Conservation (phyloP, 2,888 invertebrate species). For the Acleris holmiana region DNA sequence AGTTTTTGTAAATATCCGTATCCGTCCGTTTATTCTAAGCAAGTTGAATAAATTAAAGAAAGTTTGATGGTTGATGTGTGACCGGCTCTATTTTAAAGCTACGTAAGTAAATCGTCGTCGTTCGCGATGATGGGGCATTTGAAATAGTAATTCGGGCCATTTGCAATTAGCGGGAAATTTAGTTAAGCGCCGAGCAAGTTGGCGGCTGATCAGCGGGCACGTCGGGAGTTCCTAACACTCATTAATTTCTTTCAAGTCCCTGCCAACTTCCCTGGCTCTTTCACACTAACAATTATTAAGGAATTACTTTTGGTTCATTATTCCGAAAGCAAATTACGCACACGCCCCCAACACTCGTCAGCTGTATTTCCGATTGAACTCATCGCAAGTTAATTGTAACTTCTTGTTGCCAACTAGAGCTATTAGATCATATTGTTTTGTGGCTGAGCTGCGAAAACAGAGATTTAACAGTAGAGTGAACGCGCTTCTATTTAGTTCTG, state of each 20-base stretch:
- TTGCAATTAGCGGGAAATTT: conserved; percentile 75
- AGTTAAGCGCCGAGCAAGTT: conserved; percentile 72
- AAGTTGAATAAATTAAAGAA: background rate
- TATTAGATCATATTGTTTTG: conserved; percentile 30
- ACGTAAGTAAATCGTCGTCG: conserved; percentile 19
- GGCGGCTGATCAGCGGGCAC: conserved; percentile 81
- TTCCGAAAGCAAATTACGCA: conserved; percentile 55
- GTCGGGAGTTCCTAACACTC: conserved; percentile 81
- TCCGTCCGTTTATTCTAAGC: too few relatives aligned
- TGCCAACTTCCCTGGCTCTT: conserved; percentile 70
- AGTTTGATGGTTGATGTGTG: background rate
- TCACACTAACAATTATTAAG: conserved; percentile 76
- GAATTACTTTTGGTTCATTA: conserved; percentile 75
- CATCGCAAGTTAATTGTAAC: conserved; percentile 58
- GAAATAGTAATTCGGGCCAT: conserved; percentile 56
- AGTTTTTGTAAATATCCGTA: too few relatives aligned
- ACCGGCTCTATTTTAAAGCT: conserved; percentile 1
- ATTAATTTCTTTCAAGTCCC: conserved; percentile 81
- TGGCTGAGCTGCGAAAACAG: background rate
- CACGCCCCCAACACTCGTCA: conserved; percentile 54
- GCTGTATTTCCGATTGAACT: conserved; percentile 59
- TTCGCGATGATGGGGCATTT: conserved; percentile 54
- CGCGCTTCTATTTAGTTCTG: background rate
- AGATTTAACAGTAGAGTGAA: background rate
- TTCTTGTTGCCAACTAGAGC: conserved; percentile 51